Percentiles rank a stretch among this genome's conserved stretches.
These are phyloP conservation scores for Drosophila saltans DNA, from an alignment of 1,140 invertebrate species.

Conservation along the genomic window DNA sequence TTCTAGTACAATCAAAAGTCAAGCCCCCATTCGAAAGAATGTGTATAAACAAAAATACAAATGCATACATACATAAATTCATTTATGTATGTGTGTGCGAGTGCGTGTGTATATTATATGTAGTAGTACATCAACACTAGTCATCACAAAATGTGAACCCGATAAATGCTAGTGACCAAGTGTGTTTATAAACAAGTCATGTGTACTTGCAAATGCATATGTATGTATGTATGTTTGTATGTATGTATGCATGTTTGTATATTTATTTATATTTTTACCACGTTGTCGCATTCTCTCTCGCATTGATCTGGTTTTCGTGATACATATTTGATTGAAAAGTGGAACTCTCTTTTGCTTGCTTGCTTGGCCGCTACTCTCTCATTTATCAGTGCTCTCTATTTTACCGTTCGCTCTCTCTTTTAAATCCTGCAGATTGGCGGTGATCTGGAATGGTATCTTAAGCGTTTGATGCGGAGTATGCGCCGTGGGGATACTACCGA, in stretches of 20 bases:
- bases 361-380: not conserved
- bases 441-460: conserved; percentile 73
- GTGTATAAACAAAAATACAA: not conserved
- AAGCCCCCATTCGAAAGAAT: not conserved
- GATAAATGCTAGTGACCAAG: not conserved
- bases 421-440: conserved; percentile 52
- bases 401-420: not conserved
- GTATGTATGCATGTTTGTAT: not conserved
- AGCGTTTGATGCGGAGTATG: conserved; percentile 65
- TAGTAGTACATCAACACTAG: not conserved
- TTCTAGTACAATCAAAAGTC: not conserved
- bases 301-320: no score
- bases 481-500: conserved; percentile 55
- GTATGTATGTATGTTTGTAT: not conserved
- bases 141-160: not conserved
- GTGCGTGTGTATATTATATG: no score
- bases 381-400: not conserved
- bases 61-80: not conserved
- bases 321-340: no score
- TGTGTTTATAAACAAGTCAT: not conserved
- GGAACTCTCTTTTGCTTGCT: not conserved
- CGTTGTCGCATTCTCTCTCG: no score
- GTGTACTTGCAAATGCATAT: no score
- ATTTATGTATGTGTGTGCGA: not conserved
- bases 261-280: not conserved